Percentiles rank a stretch among this genome's conserved stretches.
phyloP scores from a whole-genome alignment of 2,113 vertebrate genomes.

The Paradoxurus hermaphroditus region DNA sequence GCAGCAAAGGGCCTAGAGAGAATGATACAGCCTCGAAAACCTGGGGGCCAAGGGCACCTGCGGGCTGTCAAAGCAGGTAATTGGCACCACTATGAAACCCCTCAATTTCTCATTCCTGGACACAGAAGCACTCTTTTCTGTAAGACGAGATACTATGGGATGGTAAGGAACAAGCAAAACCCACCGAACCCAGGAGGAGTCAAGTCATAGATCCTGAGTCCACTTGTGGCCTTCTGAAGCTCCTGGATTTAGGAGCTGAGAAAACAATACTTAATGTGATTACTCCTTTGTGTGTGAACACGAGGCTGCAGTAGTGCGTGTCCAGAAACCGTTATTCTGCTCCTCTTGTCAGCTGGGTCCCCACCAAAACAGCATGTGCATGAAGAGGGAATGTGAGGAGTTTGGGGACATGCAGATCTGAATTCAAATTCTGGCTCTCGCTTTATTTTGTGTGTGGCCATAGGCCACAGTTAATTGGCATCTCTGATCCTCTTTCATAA shows the following conservation, averaged over 20 bases:
- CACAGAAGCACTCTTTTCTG: background rate
- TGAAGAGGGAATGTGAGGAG: background rate
- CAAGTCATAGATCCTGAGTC: background rate
- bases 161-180: background rate
- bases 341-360: background rate
- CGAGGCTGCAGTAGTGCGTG: constrained; percentile 45
- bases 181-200: background rate
- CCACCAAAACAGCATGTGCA: background rate
- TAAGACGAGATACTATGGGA: background rate
- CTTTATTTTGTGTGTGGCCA: background rate
- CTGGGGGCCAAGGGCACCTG: constrained; percentile 69
- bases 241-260: background rate
- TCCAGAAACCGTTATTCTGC: background rate
- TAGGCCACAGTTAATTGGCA: background rate
- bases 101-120: background rate
- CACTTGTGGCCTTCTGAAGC: background rate
- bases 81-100: background rate
- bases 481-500: constrained; percentile 6
- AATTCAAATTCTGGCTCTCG: constrained; percentile 8
- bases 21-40: constrained; percentile 79
- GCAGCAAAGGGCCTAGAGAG: constrained; percentile 71
- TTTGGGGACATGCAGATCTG: background rate
- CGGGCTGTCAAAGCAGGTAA: constrained; percentile 21
- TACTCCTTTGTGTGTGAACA: constrained; percentile 71
- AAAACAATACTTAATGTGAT: constrained; percentile 8